phyloP scores from a whole-genome alignment of 2,888 invertebrate genomes.

The Trachelus tabidus region DNA sequence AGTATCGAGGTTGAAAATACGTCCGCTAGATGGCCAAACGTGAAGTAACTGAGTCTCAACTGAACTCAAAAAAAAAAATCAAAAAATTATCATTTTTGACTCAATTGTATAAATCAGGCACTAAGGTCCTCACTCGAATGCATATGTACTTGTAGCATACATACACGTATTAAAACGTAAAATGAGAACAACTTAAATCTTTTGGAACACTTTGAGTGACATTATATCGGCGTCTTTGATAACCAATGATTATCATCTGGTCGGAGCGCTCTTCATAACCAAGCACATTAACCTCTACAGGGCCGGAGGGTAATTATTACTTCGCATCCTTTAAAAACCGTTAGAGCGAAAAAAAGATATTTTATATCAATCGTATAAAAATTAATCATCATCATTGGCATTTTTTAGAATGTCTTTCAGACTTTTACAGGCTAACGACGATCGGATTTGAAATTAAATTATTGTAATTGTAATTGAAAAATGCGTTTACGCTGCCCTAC shows the following conservation, averaged over 20 bases:
- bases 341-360: not conserved
- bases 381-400: not conserved
- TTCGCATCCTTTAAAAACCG: not conserved
- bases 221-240: not conserved
- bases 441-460: not conserved
- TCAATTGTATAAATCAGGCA: too few species aligned
- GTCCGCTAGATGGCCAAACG: too few species aligned
- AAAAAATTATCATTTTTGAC: too few species aligned
- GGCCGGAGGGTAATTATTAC: not conserved
- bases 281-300: not conserved
- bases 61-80: too few species aligned
- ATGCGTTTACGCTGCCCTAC: not conserved
- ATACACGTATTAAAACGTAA: not conserved
- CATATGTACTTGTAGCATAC: not conserved
- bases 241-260: not conserved
- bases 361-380: too few species aligned
- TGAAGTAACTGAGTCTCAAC: too few species aligned
- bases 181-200: not conserved
- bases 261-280: not conserved
- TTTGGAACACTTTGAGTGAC: not conserved
- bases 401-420: too few species aligned
- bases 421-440: not conserved
- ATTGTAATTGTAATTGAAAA: not conserved
- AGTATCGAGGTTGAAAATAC: too few species aligned
- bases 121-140: too few species aligned